Conservation (phyloP, 2,888 invertebrate genomes). For the Cryptops parisi region DNA sequence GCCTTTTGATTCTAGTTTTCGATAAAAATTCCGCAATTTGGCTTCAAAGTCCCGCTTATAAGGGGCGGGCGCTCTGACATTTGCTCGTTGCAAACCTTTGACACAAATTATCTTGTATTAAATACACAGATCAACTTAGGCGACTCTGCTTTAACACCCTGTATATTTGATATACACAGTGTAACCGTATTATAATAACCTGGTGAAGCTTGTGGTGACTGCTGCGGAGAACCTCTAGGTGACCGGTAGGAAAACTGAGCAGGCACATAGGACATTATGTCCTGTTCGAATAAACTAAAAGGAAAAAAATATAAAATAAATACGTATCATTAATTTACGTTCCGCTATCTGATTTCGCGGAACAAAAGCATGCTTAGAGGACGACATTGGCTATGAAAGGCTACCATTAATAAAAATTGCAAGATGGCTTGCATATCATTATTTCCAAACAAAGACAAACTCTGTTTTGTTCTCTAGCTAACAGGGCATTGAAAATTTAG, state of each 20-base stretch:
- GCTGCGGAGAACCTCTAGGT: slow-evolving; percentile 45
- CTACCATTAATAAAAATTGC: too few relatives aligned
- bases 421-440: too few relatives aligned
- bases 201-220: slow-evolving; percentile 63
- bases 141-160: too few relatives aligned
- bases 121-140: neutral
- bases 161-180: neutral
- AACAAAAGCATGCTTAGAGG: too few relatives aligned
- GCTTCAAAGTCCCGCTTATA: slow-evolving; percentile 89
- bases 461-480: too few relatives aligned
- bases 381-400: too few relatives aligned
- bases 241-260: slow-evolving; percentile 39
- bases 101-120: neutral
- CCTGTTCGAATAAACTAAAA: slow-evolving; percentile 89
- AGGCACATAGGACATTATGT: slow-evolving; percentile 95
- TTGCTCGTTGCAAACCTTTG: slow-evolving; percentile 37
- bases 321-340: too few relatives aligned
- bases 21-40: slow-evolving; percentile 83
- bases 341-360: too few relatives aligned
- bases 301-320: slow-evolving; percentile 21
- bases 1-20: slow-evolving; percentile 88
- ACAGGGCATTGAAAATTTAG: too few relatives aligned
- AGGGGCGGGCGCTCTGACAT: slow-evolving; percentile 71
- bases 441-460: too few relatives aligned
- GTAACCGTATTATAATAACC: slow-evolving; percentile 34